phyloP scores from a whole-genome alignment of 2,888 invertebrate genomes.

The Minunthozetes semirufus region DNA sequence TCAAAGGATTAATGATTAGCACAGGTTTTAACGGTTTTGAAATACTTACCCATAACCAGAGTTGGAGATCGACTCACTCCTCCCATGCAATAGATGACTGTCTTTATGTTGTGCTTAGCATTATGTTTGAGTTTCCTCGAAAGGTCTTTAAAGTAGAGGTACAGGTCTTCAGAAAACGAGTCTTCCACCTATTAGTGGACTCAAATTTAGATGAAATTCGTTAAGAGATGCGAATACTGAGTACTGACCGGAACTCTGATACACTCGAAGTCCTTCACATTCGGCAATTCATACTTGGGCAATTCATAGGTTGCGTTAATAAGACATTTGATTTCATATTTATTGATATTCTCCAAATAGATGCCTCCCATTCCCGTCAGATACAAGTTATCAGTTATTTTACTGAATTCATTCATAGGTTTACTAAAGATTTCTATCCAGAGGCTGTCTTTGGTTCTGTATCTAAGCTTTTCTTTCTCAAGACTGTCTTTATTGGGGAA shows the following conservation, averaged over 20 bases:
- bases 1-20: too few species aligned
- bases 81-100: constrained; percentile 64
- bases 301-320: constrained; percentile 26
- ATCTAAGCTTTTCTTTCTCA: too few species aligned
- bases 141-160: neutral
- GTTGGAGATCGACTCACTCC: constrained; percentile 64
- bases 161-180: too few species aligned
- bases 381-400: constrained; percentile 24
- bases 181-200: too few species aligned
- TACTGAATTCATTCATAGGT: too few species aligned
- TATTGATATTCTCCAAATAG: neutral
- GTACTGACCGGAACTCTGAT: too few species aligned
- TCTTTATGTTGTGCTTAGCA: neutral
- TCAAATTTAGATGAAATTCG: too few species aligned
- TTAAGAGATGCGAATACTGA: too few species aligned
- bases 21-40: too few species aligned
- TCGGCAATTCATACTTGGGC: neutral
- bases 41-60: constrained; percentile 36
- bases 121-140: neutral
- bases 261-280: neutral
- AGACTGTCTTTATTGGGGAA: too few species aligned
- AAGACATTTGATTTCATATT: constrained; percentile 5
- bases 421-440: too few species aligned
- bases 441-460: too few species aligned
- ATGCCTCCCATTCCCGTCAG: constrained; percentile 31